Conservation (phyloP, 2,113 vertebrate species). For the Penelope pileata region DNA sequence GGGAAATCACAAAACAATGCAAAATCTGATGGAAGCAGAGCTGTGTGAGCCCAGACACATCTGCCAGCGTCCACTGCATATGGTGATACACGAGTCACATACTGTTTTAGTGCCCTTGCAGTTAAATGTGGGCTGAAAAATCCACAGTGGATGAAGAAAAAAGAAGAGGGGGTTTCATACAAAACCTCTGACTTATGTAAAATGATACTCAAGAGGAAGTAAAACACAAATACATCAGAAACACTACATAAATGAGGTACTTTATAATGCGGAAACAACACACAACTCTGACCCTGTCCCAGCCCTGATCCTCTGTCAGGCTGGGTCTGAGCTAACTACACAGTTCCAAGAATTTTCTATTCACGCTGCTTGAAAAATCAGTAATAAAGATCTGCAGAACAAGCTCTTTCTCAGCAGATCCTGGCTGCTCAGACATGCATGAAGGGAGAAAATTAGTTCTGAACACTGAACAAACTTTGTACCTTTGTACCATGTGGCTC, state of each 20-base stretch:
- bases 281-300: background rate
- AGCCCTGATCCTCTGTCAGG: background rate
- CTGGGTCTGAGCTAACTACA: background rate
- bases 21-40: background rate
- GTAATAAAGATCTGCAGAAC: background rate
- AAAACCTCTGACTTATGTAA: background rate
- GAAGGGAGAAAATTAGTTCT: background rate
- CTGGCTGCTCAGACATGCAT: background rate
- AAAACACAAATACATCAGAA: background rate
- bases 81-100: accelerated
- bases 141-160: background rate
- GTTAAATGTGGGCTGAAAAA: background rate
- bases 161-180: background rate
- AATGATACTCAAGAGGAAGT: background rate
- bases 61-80: accelerated
- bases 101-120: no score
- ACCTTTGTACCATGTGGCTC: background rate
- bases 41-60: accelerated
- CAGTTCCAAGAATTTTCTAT: background rate
- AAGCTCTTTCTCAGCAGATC: background rate
- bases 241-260: background rate
- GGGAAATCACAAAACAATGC: accelerated
- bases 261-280: background rate
- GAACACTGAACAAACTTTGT: background rate
- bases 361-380: background rate